Base-by-base conservation (phyloP, 2,113 vertebrate species). In the Cyprinodon variegatus region DNA sequence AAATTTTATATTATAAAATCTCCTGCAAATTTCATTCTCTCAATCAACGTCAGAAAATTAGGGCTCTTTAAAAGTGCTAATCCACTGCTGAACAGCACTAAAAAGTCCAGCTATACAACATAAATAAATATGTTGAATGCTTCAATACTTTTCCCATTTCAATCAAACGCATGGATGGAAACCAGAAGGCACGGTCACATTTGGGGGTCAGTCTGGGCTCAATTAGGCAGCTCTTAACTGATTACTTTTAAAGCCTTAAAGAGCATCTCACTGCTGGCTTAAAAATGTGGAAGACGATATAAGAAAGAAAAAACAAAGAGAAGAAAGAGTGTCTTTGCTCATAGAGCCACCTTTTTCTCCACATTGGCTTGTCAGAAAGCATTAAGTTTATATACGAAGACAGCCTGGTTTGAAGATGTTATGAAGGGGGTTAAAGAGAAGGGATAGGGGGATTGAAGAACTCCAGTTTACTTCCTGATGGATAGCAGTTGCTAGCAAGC, bases 221-320 rank as follows among this genome's bases (percentile, higher is more conserved):
- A 90, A 90, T 93, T 92, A 92, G 85, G 83, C 82, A 90, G 67
- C 69, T 86, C 84, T 83, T 74, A 67, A 74, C 76, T 82, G 90
- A 93, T 93, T 93, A 90, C 89, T 91, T 88, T 88, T 85, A 90
- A 91, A 83, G 81, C 81, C 75, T 79, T 88, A 81, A 79, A 86
- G 84, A 84, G 84, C 80, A 46, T 77, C 75, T 85, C 74, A 74
- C 77, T 48, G 81, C 67, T 82, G 85, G 83, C 85, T 77, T 74
- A 64, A 73, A 88, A 85, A 76, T 78, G 66, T 85, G 76, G 61
- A 91, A 85, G 72, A 84, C 68, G 73, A 57, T 67, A 61, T 83
- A 40, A 69, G 74, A 70, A 72, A 70, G 72, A 73, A 13, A 38
- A 41, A 62, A 66, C 67, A 46, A 59, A 73, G 76, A 83, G 61